These are phyloP conservation scores for Diorhabda elongata DNA, from an alignment of 1,140 invertebrate genomes.

Conservation along the genomic window DNA sequence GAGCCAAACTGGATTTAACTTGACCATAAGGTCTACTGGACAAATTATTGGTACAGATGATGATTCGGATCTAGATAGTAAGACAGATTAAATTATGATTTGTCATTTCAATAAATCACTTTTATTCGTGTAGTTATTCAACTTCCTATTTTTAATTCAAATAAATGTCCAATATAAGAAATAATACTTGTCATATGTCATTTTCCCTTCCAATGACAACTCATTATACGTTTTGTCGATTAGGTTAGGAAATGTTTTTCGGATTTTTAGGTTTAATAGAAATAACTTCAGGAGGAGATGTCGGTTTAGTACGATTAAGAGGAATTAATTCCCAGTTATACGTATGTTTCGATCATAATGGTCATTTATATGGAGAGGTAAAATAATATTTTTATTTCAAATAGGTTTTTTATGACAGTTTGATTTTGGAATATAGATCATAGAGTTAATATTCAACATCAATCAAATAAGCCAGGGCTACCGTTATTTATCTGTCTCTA, in stretches of 20 bases:
- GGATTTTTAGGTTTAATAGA: slow-evolving; percentile 5
- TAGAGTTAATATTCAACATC: neutral
- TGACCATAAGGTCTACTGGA: slow-evolving; percentile 24
- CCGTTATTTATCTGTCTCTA: no score
- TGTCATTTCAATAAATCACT: neutral
- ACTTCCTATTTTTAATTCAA: neutral
- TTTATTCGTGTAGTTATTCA: neutral
- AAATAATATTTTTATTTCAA: slow-evolving; percentile 21
- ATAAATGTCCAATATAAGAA: neutral
- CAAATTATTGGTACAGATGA: slow-evolving; percentile 26
- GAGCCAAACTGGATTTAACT: slow-evolving; percentile 25
- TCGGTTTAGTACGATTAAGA: slow-evolving; percentile 12
- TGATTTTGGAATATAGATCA: neutral
- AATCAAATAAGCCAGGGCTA: no score
- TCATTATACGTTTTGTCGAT: neutral
- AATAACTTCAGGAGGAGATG: slow-evolving; percentile 11
- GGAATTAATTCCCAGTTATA: slow-evolving; percentile 54
- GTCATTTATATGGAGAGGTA: slow-evolving; percentile 59
- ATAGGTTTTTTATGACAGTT: neutral
- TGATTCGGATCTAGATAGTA: slow-evolving; percentile 22
- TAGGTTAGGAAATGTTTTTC: neutral
- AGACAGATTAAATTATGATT: slow-evolving; percentile 3
- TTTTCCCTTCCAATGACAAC: neutral
- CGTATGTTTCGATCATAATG: slow-evolving; percentile 57
- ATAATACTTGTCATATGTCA: neutral